Percentiles rank a stretch among this genome's conserved stretches.
phyloP scores from a whole-genome alignment of 53 echinoderm and acorn worm species.

The Actinopyga echinites region DNA sequence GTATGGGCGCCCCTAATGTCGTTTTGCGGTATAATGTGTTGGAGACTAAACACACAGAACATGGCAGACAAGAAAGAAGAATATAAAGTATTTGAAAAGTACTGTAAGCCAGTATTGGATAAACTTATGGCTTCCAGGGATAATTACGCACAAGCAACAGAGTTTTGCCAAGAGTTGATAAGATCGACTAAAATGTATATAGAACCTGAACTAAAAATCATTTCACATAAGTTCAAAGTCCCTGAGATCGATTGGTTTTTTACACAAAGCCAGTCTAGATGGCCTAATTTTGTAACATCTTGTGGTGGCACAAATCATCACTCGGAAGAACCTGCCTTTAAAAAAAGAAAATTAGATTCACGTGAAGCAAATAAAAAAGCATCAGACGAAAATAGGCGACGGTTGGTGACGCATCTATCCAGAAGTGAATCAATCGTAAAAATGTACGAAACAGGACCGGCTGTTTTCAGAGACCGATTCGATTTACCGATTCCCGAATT shows the following conservation, averaged over 20 bases:
- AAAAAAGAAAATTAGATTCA: too few species aligned
- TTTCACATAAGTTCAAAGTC: background rate
- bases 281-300: too few species aligned
- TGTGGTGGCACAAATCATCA: too few species aligned
- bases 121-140: background rate
- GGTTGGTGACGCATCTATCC: too few species aligned
- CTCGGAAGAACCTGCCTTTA: too few species aligned
- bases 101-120: background rate
- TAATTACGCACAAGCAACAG: slow-evolving; percentile 3
- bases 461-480: too few species aligned
- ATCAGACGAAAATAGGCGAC: too few species aligned
- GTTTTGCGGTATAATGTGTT: background rate
- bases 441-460: too few species aligned
- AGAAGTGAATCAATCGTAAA: too few species aligned
- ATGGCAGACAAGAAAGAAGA: background rate
- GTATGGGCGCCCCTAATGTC: background rate
- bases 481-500: too few species aligned
- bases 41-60: background rate
- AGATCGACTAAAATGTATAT: background rate
- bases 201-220: background rate
- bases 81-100: background rate
- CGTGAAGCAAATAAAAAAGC: too few species aligned
- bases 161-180: background rate
- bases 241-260: background rate
- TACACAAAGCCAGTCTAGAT: too few species aligned